Conservation (phyloP, 1,140 invertebrate species). For the Harlomillsia oculata region DNA sequence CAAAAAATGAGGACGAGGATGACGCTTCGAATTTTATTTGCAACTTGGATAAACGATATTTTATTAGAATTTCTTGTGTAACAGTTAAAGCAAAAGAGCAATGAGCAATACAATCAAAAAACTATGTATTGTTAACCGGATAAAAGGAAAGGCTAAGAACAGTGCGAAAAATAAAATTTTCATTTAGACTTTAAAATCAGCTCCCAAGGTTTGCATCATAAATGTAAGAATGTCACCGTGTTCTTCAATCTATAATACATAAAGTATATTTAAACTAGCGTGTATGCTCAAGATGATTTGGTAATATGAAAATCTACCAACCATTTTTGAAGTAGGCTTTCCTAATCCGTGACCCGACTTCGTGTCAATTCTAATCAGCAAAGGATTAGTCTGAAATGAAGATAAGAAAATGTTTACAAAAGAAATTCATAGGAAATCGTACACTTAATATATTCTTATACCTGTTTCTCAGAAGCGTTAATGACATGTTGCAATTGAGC, state of each 20-base stretch:
- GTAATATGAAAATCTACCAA: constrained; percentile 18
- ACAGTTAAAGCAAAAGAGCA: no score
- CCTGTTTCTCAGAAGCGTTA: constrained; percentile 49
- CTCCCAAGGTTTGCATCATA: constrained; percentile 61
- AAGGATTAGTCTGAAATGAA: constrained; percentile 64
- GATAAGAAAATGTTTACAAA: constrained; percentile 26
- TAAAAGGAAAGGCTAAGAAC: no score
- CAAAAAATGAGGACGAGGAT: no score
- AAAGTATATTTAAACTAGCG: constrained; percentile 11
- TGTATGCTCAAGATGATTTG: no score
- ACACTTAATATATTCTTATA: constrained; percentile 26
- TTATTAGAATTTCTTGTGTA: no score
- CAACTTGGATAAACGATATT: no score
- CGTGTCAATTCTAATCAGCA: constrained; percentile 81
- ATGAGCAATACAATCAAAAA: no score
- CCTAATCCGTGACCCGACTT: constrained; percentile 93
- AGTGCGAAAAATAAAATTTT: no score
- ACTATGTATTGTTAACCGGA: no score
- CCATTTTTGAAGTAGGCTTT: constrained; percentile 47
- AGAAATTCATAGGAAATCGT: background rate
- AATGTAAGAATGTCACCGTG: constrained; percentile 78
- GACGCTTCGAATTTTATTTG: no score
- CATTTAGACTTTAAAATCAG: no score
- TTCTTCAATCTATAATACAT: constrained; percentile 70
- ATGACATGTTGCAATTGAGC: constrained; percentile 76